A percentile compares a stretch with the other conserved stretches of the same genome.
These are phyloP conservation scores for Chloromyia formosa DNA, from an alignment of 2,888 invertebrate species.

Conservation along the genomic window DNA sequence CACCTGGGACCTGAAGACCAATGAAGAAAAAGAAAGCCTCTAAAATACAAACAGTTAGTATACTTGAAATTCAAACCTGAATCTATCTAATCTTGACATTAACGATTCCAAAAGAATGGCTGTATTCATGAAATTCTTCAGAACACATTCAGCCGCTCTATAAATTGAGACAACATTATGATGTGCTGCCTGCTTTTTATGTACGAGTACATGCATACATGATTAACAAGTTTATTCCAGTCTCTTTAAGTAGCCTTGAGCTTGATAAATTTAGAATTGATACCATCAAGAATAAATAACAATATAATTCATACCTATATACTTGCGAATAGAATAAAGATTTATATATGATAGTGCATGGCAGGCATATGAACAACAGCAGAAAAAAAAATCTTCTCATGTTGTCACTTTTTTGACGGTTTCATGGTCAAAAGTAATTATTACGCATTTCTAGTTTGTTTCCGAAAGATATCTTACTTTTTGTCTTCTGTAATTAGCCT, in stretches of 20 bases:
- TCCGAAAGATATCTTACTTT: neutral
- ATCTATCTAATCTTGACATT: too few relatives aligned
- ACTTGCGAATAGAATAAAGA: too few relatives aligned
- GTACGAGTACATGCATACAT: too few relatives aligned
- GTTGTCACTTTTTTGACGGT: constrained; percentile 14
- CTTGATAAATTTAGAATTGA: constrained; percentile 18
- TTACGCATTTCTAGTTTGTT: constrained; percentile 1
- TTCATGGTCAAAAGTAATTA: neutral
- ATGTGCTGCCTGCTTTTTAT: neutral
- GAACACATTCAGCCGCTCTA: constrained; percentile 1
- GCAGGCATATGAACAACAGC: neutral
- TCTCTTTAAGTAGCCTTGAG: constrained; percentile 28
- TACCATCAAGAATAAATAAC: constrained; percentile 2
- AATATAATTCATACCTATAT: too few relatives aligned
- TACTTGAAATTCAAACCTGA: too few relatives aligned
- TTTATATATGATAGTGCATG: too few relatives aligned
- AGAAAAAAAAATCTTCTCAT: neutral
- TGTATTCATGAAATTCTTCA: neutral
- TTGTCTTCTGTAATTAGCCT: constrained; percentile 20
- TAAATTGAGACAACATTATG: neutral
- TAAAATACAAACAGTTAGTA: too few relatives aligned
- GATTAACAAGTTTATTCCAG: too few relatives aligned
- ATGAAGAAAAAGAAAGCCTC: too few relatives aligned
- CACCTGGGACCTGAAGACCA: too few relatives aligned
- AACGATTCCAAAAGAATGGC: too few relatives aligned